Evolutionary conservation across 2,888 invertebrate species (phyloP).

Genomic region (Ennomos quercinarius): DNA sequence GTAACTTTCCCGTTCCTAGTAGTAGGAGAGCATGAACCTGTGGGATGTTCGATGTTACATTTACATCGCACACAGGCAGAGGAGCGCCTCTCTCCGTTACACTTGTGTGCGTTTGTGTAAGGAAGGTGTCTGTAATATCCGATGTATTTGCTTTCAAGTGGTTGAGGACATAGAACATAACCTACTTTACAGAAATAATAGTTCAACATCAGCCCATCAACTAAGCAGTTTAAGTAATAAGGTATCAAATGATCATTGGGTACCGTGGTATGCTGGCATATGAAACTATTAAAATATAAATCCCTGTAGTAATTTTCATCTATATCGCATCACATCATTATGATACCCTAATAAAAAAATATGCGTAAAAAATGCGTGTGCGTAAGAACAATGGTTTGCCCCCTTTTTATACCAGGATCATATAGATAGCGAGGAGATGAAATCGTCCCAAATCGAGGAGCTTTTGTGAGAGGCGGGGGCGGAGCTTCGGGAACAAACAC

Average conservation of each 20-base stretch:
- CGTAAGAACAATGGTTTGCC: constrained; percentile 86
- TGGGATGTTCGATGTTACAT: constrained; percentile 49
- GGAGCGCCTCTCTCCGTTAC: constrained; percentile 21
- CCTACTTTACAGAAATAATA: no score
- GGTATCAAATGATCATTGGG: no score
- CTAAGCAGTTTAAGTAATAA: no score
- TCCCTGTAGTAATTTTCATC: neutral
- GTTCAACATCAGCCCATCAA: no score
- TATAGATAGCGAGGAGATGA: constrained; percentile 71
- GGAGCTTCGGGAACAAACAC: constrained; percentile 31
- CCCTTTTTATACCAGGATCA: constrained; percentile 84
- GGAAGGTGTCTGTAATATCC: neutral
- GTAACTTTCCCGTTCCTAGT: constrained; percentile 57
- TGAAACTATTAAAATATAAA: no score
- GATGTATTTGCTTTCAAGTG: no score
- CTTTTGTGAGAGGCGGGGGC: constrained; percentile 55
- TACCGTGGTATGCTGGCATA: no score
- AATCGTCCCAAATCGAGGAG: constrained; percentile 58
- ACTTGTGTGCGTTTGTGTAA: constrained; percentile 22
- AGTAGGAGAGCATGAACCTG: constrained; percentile 54
- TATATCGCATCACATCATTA: constrained; percentile 2
- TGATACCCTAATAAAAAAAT: constrained; percentile 21
- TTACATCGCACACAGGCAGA: constrained; percentile 40
- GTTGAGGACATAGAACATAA: no score
- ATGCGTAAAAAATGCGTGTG: constrained; percentile 80